Base-by-base conservation (phyloP, 2,797 vertebrate genomes). In the Gallinago nigripennis region DNA sequence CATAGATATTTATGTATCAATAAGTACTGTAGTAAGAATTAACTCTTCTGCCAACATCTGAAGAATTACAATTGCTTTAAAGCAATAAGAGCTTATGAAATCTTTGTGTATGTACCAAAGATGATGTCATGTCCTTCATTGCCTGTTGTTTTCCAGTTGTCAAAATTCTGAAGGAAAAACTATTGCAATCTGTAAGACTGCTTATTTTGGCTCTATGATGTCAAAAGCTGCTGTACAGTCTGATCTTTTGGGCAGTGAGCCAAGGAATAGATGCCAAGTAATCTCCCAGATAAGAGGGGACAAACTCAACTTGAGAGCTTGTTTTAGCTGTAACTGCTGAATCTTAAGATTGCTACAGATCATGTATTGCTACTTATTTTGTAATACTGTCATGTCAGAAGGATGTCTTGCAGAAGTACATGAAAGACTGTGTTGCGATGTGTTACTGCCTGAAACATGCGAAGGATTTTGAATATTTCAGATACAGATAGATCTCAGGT, bases 401-500 rank as follows among this genome's bases (percentile, higher is more conserved):
- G 23, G 48, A 24, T 25, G 37, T 61, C 10, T n/a, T 78, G 46
- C 17, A 46, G 63, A 78, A 88, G 27, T 33, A 75, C 41, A 16
- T 79, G 56, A 50, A 65, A 78, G 19, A 37, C 39, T 56, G 6
- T 43, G 11, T 23, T 60, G 60, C 8, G 17, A 1, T 66, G 12
- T 61, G 13, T 66, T 88, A 37, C 17, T 79, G 41, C 17, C 60
- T 73, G 33, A 82, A 68, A 50, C 25, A 12, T 45, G 35, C 64
- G 31, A 66, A 43, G 1, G 12, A 19, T 84, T 84, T 78, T 37
- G 20, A 57, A 4, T 57, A 31, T 82, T 76, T 79, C 11, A 11
- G n/a, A 7, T 51, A 28, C 12, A 65, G n/a, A 14, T n/a, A 8
- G 16, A 63, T 60, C 30, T 61, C 2, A 0, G 1, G 1, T 50